Conservation (phyloP, 1,140 invertebrate species). For the Pogonomyrmex californicus region DNA sequence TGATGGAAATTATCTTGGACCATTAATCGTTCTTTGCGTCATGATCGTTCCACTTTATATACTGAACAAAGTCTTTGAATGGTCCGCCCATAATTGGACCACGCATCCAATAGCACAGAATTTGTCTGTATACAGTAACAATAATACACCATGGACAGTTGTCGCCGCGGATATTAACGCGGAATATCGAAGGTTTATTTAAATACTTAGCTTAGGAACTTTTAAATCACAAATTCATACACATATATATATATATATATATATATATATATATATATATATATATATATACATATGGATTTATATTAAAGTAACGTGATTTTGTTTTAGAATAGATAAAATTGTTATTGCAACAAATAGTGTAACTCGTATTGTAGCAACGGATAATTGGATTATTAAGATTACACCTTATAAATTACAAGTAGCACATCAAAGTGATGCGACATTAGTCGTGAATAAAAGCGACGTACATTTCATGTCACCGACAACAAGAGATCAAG, state of each 20-base stretch:
- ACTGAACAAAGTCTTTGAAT: slow-evolving; percentile 87
- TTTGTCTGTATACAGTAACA: slow-evolving; percentile 89
- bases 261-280: not conserved
- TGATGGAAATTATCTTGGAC: slow-evolving; percentile 82
- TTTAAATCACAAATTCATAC: not conserved
- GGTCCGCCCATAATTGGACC: slow-evolving; percentile 90
- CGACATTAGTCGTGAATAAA: slow-evolving; percentile 91
- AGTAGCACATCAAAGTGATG: slow-evolving; percentile 93
- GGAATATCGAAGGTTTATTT: slow-evolving; percentile 91
- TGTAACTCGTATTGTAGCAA: slow-evolving; percentile 91
- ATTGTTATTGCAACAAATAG: slow-evolving; percentile 91
- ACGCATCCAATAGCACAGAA: slow-evolving; percentile 92
- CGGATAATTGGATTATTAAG: slow-evolving; percentile 96
- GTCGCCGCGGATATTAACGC: slow-evolving; percentile 92
- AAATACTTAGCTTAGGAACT: not conserved
- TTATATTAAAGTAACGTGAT: slow-evolving; percentile 49
- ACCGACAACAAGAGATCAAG: slow-evolving; percentile 88
- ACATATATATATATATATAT: not conserved
- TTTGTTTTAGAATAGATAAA: slow-evolving; percentile 90
- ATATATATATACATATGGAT: slow-evolving; percentile 8
- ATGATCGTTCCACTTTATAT: slow-evolving; percentile 83
- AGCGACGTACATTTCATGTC: slow-evolving; percentile 92
- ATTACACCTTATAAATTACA: slow-evolving; percentile 92
- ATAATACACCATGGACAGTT: slow-evolving; percentile 89
- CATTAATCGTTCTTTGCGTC: slow-evolving; percentile 80